Evolutionary conservation across 2,888 invertebrate species (phyloP), one percentile per base, ranked within the genome.

Genomic region (Nezara viridula): DNA sequence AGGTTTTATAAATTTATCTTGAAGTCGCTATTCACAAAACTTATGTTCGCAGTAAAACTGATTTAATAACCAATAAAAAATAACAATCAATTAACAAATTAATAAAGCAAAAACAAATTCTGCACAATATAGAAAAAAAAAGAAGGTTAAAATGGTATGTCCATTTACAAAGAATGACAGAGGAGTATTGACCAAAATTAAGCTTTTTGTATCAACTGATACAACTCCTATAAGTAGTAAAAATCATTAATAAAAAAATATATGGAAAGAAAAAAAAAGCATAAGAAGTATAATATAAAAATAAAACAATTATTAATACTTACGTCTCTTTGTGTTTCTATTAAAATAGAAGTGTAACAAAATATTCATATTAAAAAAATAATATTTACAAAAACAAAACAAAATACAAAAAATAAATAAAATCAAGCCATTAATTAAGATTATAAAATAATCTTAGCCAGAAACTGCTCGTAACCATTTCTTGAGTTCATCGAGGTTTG

Each of bases 381-480:
- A n/a, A n/a, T 60, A 60, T 60, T 60, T 60, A 60, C 60, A 60
- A 60, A 60, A 27, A 60, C 3, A 27, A 60, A 27, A 60, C 14
- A 21, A 60, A 32, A 1, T 7, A 3, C 2, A n/a, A 55, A 55
- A 55, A 55, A 55, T 55, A 55, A 55, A 55, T 55, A 55, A 55
- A 24, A 55, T 55, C 6, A 55, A n/a, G 55, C n/a, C 55, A 55
- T 55, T 2, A 55, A 9, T 60, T 60, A 32, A 27, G 27, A 60
- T 27, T 60, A 27, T 0, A 27, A 60, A 27, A 66, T 37, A 24
- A 44, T 40, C 37, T 49, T 86, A 90, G 27, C 85, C 85, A 87
- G 88, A 85, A 85, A 86, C 88, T 85, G 88, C 77, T 52, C 88
- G 77, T 19, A 90, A 86, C 90, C 90, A 90, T 60, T 90, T 89